Base-by-base conservation (phyloP, 1,140 invertebrate species). In the Drosophila rufa region DNA sequence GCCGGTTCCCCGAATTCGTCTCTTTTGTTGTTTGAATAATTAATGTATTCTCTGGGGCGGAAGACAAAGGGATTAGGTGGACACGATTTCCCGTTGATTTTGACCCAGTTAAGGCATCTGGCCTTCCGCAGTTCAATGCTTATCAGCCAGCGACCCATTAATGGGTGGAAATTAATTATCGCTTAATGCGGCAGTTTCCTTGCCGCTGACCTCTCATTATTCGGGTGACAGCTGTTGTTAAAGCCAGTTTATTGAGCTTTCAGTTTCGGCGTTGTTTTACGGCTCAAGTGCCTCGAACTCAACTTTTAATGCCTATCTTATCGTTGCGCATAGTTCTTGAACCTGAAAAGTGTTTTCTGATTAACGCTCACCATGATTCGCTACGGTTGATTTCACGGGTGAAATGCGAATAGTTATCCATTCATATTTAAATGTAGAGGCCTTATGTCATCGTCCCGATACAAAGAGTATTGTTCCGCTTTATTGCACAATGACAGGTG, bases 401-500 rank as follows among this genome's bases (percentile, higher is more conserved):
- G 38, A 73, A 43, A 73, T 58, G 14, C 38, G 14, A 25, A 22
- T 27, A 38, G 38, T 30, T 71, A 73, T 60, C 67, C 53, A 73
- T 73, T 57, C 69, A 51, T 22, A 33, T 42, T 42, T 36, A 38
- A 48, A 71, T 69, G 22, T 42, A 22, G 7, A 12, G 48, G 42
- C 17, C 19, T 70, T 50, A 45, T 73, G 68, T 51, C 68, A 60
- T 38, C 67, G 15, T 8, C 15, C 27, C 15, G 9, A 19, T 38
- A 22, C 42, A 55, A 51, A 50, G 58, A 56, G 55, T 59, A 43
- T 55, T 43, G 84, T 87, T 87, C 73, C 74, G 80, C 74, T 79
- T 79, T 78, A 83, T 64, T 80, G 80, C 77, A 84, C 80, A 87
- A 60, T 71, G 45, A 33, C 82, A 82, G 79, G 75, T 82, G 76